Percentiles rank a stretch among this genome's conserved stretches.
Conservation (phyloP, 2,113 vertebrate species). For the Melanostigma gelatinosum region DNA sequence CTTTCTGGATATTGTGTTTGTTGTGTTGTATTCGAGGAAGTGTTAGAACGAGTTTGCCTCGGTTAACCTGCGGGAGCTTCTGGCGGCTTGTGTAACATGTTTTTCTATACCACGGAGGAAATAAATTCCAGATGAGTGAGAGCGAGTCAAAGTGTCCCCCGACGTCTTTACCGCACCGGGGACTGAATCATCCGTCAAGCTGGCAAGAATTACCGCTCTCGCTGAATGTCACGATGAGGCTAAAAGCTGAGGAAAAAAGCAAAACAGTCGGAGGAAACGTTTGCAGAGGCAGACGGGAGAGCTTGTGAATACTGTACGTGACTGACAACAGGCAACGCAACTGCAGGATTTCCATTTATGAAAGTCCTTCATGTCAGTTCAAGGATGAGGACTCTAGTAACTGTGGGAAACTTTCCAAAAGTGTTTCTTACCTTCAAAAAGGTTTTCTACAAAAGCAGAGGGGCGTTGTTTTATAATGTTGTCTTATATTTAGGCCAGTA, state of each 20-base stretch:
- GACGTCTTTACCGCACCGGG: neutral
- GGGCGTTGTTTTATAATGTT: neutral
- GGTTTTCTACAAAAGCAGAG: neutral
- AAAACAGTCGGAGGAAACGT: neutral
- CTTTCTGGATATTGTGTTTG: neutral
- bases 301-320: constrained; percentile 1
- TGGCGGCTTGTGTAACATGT: neutral
- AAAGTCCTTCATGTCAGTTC: neutral
- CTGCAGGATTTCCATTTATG: constrained; percentile 4
- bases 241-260: neutral
- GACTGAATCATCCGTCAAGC: constrained; percentile 39
- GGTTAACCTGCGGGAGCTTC: neutral
- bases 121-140: constrained; percentile 3
- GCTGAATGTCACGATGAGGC: constrained; percentile 11
- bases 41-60: neutral
- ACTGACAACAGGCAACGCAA: neutral
- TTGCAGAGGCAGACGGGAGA: constrained; percentile 28
- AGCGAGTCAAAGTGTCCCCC: neutral
- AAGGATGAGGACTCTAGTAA: neutral
- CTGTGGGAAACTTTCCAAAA: neutral
- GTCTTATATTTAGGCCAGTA: neutral
- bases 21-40: neutral
- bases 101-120: neutral
- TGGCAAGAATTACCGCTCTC: constrained; percentile 19
- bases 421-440: neutral